These are phyloP conservation scores for Euura saliciscinereae DNA, from an alignment of 1,140 invertebrate species.

Conservation along the genomic window DNA sequence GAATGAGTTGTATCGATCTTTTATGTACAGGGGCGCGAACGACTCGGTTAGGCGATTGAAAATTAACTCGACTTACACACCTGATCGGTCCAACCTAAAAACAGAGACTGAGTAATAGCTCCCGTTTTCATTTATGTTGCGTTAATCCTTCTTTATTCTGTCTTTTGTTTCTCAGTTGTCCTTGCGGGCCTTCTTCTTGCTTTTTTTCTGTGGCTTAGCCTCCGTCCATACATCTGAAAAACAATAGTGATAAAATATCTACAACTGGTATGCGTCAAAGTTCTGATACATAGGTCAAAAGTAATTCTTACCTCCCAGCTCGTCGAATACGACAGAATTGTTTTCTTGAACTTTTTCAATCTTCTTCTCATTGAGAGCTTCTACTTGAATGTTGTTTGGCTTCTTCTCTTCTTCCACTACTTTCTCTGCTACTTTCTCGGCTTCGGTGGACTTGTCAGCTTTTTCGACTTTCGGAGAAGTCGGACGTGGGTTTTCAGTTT, in stretches of 20 bases:
- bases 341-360: constrained; percentile 30
- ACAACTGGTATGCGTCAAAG: no score
- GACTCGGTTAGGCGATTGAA: constrained; percentile 33
- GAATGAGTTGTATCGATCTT: constrained; percentile 27
- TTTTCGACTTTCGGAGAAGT: constrained; percentile 20
- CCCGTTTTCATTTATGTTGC: constrained; percentile 25
- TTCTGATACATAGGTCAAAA: no score
- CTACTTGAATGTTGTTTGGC: constrained; percentile 31
- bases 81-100: constrained; percentile 23
- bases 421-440: constrained; percentile 18
- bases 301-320: constrained; percentile 68
- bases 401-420: constrained; percentile 40
- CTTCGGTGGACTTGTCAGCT: background rate
- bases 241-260: constrained; percentile 1
- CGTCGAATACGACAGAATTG: constrained; percentile 65
- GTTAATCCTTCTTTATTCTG: constrained; percentile 15
- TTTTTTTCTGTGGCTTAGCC: constrained; percentile 68
- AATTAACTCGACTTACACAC: constrained; percentile 35
- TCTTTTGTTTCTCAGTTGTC: constrained; percentile 62
- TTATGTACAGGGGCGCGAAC: constrained; percentile 40
- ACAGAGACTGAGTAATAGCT: constrained; percentile 27
- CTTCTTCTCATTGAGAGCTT: constrained; percentile 37
- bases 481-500: constrained; percentile 44
- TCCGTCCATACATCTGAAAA: constrained; percentile 69
- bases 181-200: constrained; percentile 72